Evolutionary conservation across 2,797 vertebrate species (phyloP), one percentile per base, ranked within the genome.

Genomic region (Phataginus tetradactyla): DNA sequence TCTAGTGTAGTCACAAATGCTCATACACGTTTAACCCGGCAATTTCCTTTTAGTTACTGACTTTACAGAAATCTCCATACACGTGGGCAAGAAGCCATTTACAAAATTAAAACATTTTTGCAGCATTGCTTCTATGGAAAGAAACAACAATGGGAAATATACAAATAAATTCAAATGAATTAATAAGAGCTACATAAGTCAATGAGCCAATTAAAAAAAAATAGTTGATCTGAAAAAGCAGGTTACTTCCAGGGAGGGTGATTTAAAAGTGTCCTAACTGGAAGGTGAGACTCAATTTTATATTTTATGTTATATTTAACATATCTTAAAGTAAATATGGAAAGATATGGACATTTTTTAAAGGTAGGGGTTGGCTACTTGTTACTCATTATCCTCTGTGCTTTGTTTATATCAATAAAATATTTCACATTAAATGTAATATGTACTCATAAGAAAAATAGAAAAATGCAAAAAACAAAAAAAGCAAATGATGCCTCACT

Each of bases 271-370:
- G n/a, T 32, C 29, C 2, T 96, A 49, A 14, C 1, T 55, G 23
- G 11, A 69, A 27, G 15, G 51, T 96, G 10, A 45, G 45, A 45
- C 45, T 96, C 3, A 61, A 18, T 29, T 92, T 79, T 90, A 21
- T 57, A 17, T 68, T 79, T 95, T 92, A 27, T 53, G 21, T 80
- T 68, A 77, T 55, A 74, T 68, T 88, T 91, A 84, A 87, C 3
- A 81, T 51, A 61, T 89, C 89, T 94, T 86, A 93, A 94, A 92
- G 29, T 55, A 81, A 89, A 93, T 71, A 39, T 34, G 23, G 39
- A 4, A 83, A 96, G 95, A 83, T 80, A 6, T 72, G 42, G 45
- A 71, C 5, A 64, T 68, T 49, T 80, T 39, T 39, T 66, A 45
- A 80, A 77, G 32, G 27, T 74, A 17, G 9, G 45, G 2, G 14